These are phyloP conservation scores for Oreortyx pictus DNA, from an alignment of 2,797 vertebrate genomes.

Conservation along the genomic window DNA sequence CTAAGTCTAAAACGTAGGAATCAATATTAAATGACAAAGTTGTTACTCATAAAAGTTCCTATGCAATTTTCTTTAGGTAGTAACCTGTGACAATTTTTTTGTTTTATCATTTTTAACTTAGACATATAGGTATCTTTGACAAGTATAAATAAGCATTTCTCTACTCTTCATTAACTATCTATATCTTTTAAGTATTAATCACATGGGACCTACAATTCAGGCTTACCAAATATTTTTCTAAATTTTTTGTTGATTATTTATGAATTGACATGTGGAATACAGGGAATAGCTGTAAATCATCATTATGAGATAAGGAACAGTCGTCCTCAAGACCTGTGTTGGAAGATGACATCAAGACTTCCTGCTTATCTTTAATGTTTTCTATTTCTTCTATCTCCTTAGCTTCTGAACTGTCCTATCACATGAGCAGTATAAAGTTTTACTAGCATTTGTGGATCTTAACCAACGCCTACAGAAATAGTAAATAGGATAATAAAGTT, in stretches of 20 bases:
- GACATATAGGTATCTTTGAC: background rate
- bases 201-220: background rate
- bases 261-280: background rate
- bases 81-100: background rate
- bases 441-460: background rate
- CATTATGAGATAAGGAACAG: background rate
- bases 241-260: background rate
- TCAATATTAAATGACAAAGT: background rate
- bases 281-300: background rate
- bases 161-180: background rate
- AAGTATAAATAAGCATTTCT: background rate
- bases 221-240: background rate
- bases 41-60: background rate
- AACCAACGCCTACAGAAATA: background rate
- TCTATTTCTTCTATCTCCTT: background rate
- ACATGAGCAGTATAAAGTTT: background rate
- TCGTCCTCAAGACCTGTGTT: background rate
- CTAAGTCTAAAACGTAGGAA: background rate
- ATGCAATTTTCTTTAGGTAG: background rate
- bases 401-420: background rate
- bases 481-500: background rate
- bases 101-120: background rate
- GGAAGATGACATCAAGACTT: background rate
- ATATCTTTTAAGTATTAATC: background rate
- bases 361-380: background rate